These are phyloP conservation scores for Pristionchus exspectatus DNA, from an alignment of 2,888 invertebrate species.

Conservation along the genomic window DNA sequence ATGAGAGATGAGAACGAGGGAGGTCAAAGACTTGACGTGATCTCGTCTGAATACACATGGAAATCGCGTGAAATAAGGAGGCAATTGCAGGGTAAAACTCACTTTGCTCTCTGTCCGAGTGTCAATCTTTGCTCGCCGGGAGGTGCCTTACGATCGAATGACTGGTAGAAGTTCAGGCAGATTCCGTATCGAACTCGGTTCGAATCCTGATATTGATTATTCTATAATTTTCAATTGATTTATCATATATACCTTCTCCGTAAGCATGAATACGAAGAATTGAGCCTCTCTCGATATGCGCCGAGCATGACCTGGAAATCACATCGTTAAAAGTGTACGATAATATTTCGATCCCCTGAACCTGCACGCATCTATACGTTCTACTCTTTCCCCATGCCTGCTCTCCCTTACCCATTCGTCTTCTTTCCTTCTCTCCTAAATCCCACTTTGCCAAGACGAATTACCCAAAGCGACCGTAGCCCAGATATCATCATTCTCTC, in stretches of 20 bases:
- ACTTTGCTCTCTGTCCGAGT: conserved; percentile 8
- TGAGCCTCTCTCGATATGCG: conserved; percentile 90
- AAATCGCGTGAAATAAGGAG: not conserved
- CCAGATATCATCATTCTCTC: not conserved
- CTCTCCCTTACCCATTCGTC: not conserved
- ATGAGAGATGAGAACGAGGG: conserved; percentile 96
- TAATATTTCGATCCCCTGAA: not conserved
- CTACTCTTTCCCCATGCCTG: not conserved
- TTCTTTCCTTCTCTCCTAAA: not conserved
- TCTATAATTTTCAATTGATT: not conserved
- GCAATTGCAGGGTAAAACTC: not conserved
- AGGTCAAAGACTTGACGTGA: conserved; percentile 87
- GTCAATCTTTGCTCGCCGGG: conserved; percentile 21
- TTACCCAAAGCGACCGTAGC: conserved; percentile 1
- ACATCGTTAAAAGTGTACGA: not conserved
- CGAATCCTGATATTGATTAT: conserved; percentile 86
- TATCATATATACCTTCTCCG: conserved; percentile 41
- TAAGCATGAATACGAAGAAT: conserved; percentile 90
- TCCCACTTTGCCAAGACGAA: not conserved
- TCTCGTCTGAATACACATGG: conserved; percentile 55
- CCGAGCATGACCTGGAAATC: conserved; percentile 80
- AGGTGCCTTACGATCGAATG: conserved; percentile 61
- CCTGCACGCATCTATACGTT: not conserved
- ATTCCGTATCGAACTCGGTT: conserved; percentile 95
- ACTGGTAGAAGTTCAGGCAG: conserved; percentile 91